Evolutionary conservation across 2,888 invertebrate species (phyloP).

Genomic region (Tetragnatha montana): DNA sequence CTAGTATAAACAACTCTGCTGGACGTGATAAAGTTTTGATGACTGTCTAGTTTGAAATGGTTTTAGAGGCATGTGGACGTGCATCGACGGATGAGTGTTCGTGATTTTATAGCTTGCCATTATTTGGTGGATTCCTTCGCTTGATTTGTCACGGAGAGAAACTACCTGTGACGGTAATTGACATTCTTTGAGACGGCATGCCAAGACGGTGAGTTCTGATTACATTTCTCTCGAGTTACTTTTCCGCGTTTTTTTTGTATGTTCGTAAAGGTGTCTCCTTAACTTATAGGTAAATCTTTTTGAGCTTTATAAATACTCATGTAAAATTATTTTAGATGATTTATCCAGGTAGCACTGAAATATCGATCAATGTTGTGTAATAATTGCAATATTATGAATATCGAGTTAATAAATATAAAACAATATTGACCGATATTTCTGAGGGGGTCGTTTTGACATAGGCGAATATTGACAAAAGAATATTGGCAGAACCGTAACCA

Average conservation of each 20-base stretch:
- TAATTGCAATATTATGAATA: no score
- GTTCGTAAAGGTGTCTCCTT: no score
- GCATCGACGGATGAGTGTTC: background rate
- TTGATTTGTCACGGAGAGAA: background rate
- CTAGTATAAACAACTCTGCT: slow-evolving; percentile 38
- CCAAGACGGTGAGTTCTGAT: background rate
- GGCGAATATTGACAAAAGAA: no score
- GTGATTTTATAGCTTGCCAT: background rate
- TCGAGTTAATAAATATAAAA: no score
- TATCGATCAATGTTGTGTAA: no score
- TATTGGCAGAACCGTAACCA: no score
- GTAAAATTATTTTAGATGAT: no score
- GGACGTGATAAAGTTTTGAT: slow-evolving; percentile 44
- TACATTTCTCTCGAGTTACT: background rate
- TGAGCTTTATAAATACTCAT: no score
- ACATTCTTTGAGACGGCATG: background rate
- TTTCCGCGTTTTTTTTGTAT: background rate
- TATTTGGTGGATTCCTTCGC: background rate
- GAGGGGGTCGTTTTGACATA: no score
- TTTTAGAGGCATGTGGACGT: background rate
- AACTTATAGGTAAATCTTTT: no score
- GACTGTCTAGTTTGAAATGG: slow-evolving; percentile 23
- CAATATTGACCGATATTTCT: no score
- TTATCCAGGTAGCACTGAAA: no score
- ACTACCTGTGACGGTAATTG: background rate